phyloP scores from a whole-genome alignment of 2,797 vertebrate genomes.

The Urosaurus nigricauda region DNA sequence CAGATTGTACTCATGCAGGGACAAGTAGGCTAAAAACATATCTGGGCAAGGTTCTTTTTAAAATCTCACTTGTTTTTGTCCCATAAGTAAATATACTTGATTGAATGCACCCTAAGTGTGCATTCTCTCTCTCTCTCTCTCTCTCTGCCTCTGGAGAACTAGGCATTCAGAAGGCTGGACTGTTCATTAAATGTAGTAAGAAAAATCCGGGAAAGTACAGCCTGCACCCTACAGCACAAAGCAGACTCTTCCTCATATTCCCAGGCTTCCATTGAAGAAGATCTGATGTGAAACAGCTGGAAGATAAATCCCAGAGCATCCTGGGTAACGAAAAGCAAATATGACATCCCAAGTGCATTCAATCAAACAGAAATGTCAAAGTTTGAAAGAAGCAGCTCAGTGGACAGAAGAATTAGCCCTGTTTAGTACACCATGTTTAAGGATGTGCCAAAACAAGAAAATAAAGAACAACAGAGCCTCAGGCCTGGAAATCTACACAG shows the following conservation, averaged over 20 bases:
- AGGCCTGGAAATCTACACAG: background rate
- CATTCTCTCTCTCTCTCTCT: too few species aligned
- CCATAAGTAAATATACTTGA: background rate
- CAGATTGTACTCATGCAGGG: background rate
- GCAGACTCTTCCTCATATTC: background rate
- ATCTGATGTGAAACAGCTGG: background rate
- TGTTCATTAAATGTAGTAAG: background rate
- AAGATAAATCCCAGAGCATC: background rate
- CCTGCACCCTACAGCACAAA: accelerated
- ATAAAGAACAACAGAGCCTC: background rate
- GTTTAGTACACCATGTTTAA: background rate
- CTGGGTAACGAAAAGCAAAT: background rate
- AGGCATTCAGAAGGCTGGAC: background rate
- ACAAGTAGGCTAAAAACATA: background rate
- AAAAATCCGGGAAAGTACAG: background rate
- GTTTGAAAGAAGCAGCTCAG: background rate
- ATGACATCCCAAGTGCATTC: background rate
- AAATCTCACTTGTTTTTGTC: background rate
- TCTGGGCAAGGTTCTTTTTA: background rate
- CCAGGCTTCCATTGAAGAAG: too few species aligned
- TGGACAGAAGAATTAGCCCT: background rate
- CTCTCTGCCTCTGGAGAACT: accelerated
- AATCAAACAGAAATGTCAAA: background rate
- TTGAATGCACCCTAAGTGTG: background rate
- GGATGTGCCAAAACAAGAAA: background rate